A percentile compares a stretch with the other conserved stretches of the same genome.
These are phyloP conservation scores for Gari tellinella DNA, from an alignment of 2,888 invertebrate genomes.

Conservation along the genomic window DNA sequence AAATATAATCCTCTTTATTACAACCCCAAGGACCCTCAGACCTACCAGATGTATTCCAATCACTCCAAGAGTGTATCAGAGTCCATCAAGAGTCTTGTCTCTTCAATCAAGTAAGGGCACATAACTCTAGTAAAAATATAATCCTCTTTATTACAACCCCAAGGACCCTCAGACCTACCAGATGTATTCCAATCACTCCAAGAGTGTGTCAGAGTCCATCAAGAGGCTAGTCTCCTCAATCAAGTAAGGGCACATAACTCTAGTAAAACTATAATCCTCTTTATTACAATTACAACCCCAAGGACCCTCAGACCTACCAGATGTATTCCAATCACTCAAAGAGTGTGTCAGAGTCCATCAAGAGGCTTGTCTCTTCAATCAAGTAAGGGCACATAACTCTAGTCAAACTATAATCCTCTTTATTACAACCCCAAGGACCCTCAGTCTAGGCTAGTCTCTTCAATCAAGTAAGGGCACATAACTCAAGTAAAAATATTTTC, in stretches of 20 bases:
- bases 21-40: constrained; percentile 94
- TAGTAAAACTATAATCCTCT: no score
- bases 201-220: constrained; percentile 97
- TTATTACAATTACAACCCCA: no score
- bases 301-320: constrained; percentile 97
- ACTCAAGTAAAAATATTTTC: no score
- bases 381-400: constrained; percentile 85
- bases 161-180: constrained; percentile 98
- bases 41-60: constrained; percentile 96
- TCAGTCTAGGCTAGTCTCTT: no score
- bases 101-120: constrained; percentile 90
- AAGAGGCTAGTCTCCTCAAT: constrained; percentile 96
- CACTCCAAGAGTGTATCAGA: constrained; percentile 98
- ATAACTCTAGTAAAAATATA: no score
- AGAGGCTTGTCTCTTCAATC: constrained; percentile 95
- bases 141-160: no score
- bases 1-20: no score
- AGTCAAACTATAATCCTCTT: no score
- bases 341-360: constrained; percentile 98
- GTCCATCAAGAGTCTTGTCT: constrained; percentile 96
- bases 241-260: constrained; percentile 85
- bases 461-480: constrained; percentile 88
- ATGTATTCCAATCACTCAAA: constrained; percentile 96
- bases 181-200: constrained; percentile 95
- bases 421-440: constrained; percentile 92